These are phyloP conservation scores for Neosalanx taihuensis DNA, from an alignment of 2,797 vertebrate species.

Conservation along the genomic window DNA sequence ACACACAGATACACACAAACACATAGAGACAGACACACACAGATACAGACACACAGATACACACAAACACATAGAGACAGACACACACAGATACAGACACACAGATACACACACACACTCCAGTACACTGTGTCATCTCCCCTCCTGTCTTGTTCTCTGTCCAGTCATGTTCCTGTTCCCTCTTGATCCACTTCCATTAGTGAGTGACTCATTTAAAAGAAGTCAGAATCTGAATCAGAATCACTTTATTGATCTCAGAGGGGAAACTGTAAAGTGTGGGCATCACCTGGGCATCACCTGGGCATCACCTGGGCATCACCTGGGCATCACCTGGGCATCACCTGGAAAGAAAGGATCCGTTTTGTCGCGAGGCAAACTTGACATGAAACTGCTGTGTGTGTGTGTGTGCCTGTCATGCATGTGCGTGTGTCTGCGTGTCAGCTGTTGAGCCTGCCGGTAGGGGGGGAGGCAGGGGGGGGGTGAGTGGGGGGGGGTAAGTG, in stretches of 20 bases:
- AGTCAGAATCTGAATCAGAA: too few relatives aligned
- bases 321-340: too few relatives aligned
- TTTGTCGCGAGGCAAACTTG: too few relatives aligned
- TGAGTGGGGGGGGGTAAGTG: slow-evolving; percentile 53
- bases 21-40: too few relatives aligned
- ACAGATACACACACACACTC: neutral
- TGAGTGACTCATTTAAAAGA: neutral
- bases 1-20: neutral
- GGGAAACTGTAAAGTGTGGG: too few relatives aligned
- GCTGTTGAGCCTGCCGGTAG: slow-evolving; percentile 68
- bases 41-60: neutral
- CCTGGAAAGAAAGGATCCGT: too few relatives aligned
- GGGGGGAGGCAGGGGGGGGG: slow-evolving; percentile 44
- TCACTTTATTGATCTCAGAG: too few relatives aligned
- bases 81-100: neutral
- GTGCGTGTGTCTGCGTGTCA: slow-evolving; percentile 57
- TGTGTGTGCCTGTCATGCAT: slow-evolving; percentile 18
- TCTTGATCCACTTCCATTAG: neutral
- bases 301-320: too few relatives aligned
- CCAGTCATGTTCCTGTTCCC: neutral
- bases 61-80: too few relatives aligned
- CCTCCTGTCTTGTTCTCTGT: neutral
- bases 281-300: too few relatives aligned
- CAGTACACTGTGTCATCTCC: neutral
- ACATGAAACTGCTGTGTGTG: slow-evolving; percentile 16